A percentile compares a stretch with the other conserved stretches of the same genome.
These are phyloP conservation scores for Mycetomoellerius zeteki DNA, from an alignment of 1,140 invertebrate species.

Conservation along the genomic window DNA sequence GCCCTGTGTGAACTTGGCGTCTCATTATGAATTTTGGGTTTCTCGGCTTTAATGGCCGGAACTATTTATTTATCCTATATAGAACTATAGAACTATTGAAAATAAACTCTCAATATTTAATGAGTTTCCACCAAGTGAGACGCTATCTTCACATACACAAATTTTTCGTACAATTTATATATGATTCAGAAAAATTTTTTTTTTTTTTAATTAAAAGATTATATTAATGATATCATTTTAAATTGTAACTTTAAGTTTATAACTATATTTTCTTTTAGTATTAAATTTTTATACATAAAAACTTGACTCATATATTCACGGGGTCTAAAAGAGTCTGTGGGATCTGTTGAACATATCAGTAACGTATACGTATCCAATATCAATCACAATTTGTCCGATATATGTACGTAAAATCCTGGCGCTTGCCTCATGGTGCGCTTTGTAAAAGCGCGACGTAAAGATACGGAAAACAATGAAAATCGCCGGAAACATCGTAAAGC, in stretches of 20 bases:
- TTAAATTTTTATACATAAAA: neutral
- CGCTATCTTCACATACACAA: no score
- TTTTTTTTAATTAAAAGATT: neutral
- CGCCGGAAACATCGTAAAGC: conserved; percentile 18
- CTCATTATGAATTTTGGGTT: no score
- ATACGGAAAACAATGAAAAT: conserved; percentile 46
- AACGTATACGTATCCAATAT: neutral
- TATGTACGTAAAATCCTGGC: neutral
- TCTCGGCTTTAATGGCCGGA: no score
- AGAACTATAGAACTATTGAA: no score
- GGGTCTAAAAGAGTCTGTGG: neutral
- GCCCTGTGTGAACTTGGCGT: no score
- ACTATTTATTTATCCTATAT: no score
- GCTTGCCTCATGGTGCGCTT: neutral
- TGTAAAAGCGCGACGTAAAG: conserved; percentile 13
- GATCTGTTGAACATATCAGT: neutral
- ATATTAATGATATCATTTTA: neutral
- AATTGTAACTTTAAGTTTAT: neutral
- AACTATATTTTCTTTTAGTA: neutral
- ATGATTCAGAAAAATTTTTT: neutral
- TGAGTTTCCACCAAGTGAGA: no score
- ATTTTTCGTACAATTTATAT: neutral
- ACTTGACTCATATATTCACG: neutral
- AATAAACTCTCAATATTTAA: no score
- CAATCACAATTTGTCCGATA: neutral